A percentile compares a stretch with the other conserved stretches of the same genome.
phyloP scores from a whole-genome alignment of 2,797 vertebrate species.

The Sphaeramia orbicularis region DNA sequence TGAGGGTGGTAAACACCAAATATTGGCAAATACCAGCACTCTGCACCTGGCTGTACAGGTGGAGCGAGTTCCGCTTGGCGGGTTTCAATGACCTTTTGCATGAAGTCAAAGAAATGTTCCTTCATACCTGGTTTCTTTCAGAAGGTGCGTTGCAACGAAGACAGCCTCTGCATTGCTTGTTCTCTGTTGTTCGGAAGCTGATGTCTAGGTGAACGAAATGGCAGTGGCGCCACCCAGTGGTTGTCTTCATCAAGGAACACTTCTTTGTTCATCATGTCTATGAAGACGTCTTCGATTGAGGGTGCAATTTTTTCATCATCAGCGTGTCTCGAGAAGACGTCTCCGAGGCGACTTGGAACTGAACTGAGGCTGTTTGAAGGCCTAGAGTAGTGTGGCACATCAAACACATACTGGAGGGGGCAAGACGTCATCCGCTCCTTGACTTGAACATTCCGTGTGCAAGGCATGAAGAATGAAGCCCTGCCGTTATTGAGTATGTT shows the following conservation, averaged over 20 bases:
- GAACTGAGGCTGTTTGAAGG: too few relatives aligned
- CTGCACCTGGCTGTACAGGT: not conserved
- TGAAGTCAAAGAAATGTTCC: constrained; percentile 8
- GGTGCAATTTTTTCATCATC: constrained; percentile 3
- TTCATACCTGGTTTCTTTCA: constrained; percentile 49
- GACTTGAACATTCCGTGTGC: constrained; percentile 5
- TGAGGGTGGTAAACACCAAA: constrained; percentile 4
- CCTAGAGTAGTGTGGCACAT: too few relatives aligned
- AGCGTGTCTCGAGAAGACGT: too few relatives aligned
- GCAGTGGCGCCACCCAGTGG: constrained; percentile 10
- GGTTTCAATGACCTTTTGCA: constrained; percentile 2
- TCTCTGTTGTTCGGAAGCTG: constrained; percentile 13
- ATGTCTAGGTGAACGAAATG: not conserved
- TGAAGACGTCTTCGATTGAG: constrained; percentile 16
- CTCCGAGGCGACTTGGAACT: too few relatives aligned
- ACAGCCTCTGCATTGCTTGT: constrained; percentile 3
- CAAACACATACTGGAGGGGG: too few relatives aligned
- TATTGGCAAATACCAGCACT: constrained; percentile 4
- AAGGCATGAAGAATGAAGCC: not conserved
- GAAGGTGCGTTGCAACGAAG: constrained; percentile 4
- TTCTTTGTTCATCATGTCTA: constrained; percentile 11
- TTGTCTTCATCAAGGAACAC: constrained; percentile 3
- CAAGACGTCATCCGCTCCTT: constrained; percentile 1
- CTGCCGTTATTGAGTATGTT: constrained; percentile 1
- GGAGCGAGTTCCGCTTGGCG: constrained; percentile 1